Base-by-base conservation (phyloP, 2,888 invertebrate genomes). In the Orthosia gracilis region DNA sequence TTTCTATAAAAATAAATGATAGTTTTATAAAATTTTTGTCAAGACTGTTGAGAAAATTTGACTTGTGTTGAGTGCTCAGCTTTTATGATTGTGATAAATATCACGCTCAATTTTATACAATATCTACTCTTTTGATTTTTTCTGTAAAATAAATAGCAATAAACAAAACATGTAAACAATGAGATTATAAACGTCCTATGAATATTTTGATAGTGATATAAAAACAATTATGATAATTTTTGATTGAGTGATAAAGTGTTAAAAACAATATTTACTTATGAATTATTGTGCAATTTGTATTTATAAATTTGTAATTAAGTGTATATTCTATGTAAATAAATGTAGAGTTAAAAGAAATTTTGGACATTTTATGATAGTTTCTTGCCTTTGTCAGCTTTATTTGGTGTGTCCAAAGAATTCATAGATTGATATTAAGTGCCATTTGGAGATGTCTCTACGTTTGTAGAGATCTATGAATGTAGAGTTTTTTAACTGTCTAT, bases 401-500 rank as follows among this genome's bases (percentile, higher is more conserved):
- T 88, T 89, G 87, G 88, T 83, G 77, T 83, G 83, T 89, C 89
- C 89, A 89, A 90, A 89, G 88, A 88, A 82, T 80, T 80, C 70
- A 85, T 87, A 87, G 72, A 79, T 81, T 82, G 79, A 82, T 84
- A 78, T 82, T 89, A 89, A 91, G 93, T 93, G 93, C 93, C 93
- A 93, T 93, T 92, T 86, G 88, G 89, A 88, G 84, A 83, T 83
- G 86, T 90, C 87, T 87, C 68, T 79, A 78, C 67, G 68, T 67
- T 89, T 88, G 84, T 74, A 70, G 69, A 77, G 65, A 73, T 73
- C 77, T 83, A 80, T 78, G 55, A 82, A 78, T 76, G 72, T 84
- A 82, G 69, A 85, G 77, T 84, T 84, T 81, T 76, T 80, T 80
- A 63, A 83, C 73, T 75, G 67, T 73, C 74, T 83, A 59, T 77